Conservation (phyloP, 2,888 invertebrate species). For the Spodoptera picta region DNA sequence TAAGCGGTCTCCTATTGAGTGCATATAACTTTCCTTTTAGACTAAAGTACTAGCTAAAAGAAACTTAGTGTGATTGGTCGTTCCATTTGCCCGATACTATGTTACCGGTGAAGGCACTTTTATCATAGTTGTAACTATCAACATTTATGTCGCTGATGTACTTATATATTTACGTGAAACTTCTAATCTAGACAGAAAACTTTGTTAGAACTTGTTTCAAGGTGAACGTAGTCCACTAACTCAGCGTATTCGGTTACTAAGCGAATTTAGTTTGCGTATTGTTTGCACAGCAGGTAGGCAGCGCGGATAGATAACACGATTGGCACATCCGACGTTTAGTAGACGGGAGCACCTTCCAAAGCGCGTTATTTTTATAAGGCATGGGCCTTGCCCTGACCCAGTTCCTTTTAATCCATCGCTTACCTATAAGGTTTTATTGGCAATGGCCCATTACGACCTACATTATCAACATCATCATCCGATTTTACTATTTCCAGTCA, state of each 20-base stretch:
- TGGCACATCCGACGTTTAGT: conserved; percentile 68
- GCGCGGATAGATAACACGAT: conserved; percentile 70
- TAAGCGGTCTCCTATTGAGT: conserved; percentile 73
- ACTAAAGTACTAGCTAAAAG: conserved; percentile 64
- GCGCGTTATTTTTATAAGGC: conserved; percentile 83
- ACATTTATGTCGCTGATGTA: conserved; percentile 46
- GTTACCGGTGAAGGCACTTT: conserved; percentile 53
- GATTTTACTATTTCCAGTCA: conserved; percentile 89
- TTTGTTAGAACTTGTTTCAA: conserved; percentile 50
- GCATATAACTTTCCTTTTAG: conserved; percentile 80
- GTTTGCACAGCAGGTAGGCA: conserved; percentile 63
- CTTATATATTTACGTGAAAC: conserved; percentile 43
- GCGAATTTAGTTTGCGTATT: conserved; percentile 58
- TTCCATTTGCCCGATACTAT: conserved; percentile 59
- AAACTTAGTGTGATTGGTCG: conserved; percentile 70
- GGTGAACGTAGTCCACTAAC: conserved; percentile 44
- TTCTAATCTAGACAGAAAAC: conserved; percentile 45
- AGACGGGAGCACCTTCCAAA: conserved; percentile 70
- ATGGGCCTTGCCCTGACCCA: conserved; percentile 85
- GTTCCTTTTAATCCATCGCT: conserved; percentile 88
- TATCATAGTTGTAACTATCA: conserved; percentile 35
- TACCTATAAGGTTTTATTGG: conserved; percentile 89
- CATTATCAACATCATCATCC: conserved; percentile 89
- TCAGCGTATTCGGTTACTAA: conserved; percentile 47
- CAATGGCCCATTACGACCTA: conserved; percentile 88